Base-by-base conservation (phyloP, 2,113 vertebrate genomes). In the Alectura lathami region DNA sequence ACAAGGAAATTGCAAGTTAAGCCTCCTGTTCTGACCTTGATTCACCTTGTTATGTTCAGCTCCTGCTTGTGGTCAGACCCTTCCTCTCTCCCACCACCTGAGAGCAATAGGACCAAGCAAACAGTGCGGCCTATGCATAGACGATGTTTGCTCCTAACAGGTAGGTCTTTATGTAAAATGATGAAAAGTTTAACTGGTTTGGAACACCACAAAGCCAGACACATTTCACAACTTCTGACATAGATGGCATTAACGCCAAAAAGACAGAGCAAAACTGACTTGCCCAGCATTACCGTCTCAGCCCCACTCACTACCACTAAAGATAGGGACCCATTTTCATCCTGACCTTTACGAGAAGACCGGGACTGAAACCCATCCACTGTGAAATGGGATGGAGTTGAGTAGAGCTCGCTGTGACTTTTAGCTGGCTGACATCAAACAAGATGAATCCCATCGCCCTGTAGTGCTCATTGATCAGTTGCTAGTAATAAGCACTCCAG, bases 1-100 rank as follows among this genome's bases (percentile, higher is more conserved):
- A 78, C 77, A 85, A 95, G 96, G 96, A 97, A 97, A 96, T 95
- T 94, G 79, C 79, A 76, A 86, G 89, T 95, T 97, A 97, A 97
- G 95, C 90, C 87, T 88, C 84, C 62, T 56, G 30, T 30, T 87
- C 69, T 91, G 87, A 93, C 78, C 81, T 95, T 86, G 86, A 90
- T 88, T 96, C 94, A 96, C 95, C 93, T 94, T 96, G 90, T 40
- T 95, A 93, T 86, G 62, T 62, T 94, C 88, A 91, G 84, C 53
- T 80, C 38, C 77, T 13, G 29, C n/a, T 86, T 26, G 20, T 21
- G 81, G 53, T 42, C 79, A 78, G 74, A 88, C 51, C 32, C 50
- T 67, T 94, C 51, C 59, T 40, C 47, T 60, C 60, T 69, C 43
- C 40, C 53, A 56, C 51, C 18, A 48, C 56, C 48, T 4, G 3